Evolutionary conservation across 2,113 vertebrate species (phyloP).

Genomic region (Meriones unguiculatus): DNA sequence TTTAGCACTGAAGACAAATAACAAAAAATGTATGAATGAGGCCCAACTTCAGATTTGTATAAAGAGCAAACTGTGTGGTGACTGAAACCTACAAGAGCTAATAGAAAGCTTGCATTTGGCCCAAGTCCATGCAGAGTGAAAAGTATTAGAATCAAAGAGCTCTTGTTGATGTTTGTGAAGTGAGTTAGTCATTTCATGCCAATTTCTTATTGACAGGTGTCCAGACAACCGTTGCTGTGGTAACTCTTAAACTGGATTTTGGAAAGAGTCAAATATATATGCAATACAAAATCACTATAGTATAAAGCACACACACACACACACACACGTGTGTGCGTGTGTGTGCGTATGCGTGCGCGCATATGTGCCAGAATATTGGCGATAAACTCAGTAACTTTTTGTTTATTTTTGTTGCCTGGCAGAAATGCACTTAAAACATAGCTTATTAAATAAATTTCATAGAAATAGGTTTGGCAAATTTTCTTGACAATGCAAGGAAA

Average conservation of each 20-base stretch:
- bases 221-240: slow-evolving; percentile 51
- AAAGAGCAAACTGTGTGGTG: neutral
- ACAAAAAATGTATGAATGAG: neutral
- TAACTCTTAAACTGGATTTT: slow-evolving; percentile 56
- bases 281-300: neutral
- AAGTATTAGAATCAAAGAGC: neutral
- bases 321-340: no score
- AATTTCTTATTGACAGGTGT: slow-evolving; percentile 50
- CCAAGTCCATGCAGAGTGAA: neutral
- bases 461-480: slow-evolving; percentile 12
- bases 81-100: slow-evolving; percentile 3
- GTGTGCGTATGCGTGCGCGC: no score
- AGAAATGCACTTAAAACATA: neutral
- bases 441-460: neutral
- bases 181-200: slow-evolving; percentile 49
- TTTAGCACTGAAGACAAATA: slow-evolving; percentile 10
- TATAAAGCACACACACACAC: neutral
- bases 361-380: neutral
- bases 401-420: neutral
- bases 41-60: slow-evolving; percentile 37
- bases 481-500: slow-evolving; percentile 45
- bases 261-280: slow-evolving; percentile 54
- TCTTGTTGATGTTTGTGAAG: slow-evolving; percentile 29
- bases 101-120: neutral
- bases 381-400: slow-evolving; percentile 5